These are phyloP conservation scores for Virgularia gustaviana DNA, from an alignment of 92 coral and sea anemone species.

Conservation along the genomic window DNA sequence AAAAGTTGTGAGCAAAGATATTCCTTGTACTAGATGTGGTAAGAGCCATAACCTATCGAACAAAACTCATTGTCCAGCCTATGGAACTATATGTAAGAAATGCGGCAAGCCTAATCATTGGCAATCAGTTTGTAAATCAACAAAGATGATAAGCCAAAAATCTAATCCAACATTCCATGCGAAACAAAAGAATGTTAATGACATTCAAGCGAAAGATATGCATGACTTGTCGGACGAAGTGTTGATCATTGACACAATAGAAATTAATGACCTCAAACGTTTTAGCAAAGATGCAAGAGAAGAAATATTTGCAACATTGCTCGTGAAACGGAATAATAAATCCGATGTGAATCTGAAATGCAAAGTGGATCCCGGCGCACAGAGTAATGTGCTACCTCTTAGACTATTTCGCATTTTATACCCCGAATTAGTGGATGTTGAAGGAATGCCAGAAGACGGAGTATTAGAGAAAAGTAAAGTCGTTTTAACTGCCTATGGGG, in stretches of 20 bases:
- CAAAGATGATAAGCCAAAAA: not conserved
- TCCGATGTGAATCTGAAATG: slow-evolving; percentile 22
- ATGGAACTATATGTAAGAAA: slow-evolving; percentile 23
- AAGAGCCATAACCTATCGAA: slow-evolving; percentile 3
- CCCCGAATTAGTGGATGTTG: slow-evolving; percentile 27
- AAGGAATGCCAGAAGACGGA: slow-evolving; percentile 41
- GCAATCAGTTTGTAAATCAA: slow-evolving; percentile 36
- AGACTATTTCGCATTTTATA: slow-evolving; percentile 32
- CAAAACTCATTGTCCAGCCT: slow-evolving; percentile 27
- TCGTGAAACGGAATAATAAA: too few species aligned
- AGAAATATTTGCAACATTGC: slow-evolving; percentile 23
- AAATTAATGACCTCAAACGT: not conserved
- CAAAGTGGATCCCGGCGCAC: slow-evolving; percentile 48
- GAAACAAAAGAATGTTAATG: not conserved
- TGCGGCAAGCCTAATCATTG: slow-evolving; percentile 36
- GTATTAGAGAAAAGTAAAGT: slow-evolving; percentile 34
- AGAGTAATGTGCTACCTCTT: slow-evolving; percentile 46
- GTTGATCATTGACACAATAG: slow-evolving; percentile 17
- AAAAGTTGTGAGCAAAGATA: too few species aligned
- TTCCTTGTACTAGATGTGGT: slow-evolving; percentile 1
- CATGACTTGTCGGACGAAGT: not conserved
- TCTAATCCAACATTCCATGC: slow-evolving; percentile 1
- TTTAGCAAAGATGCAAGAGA: not conserved
- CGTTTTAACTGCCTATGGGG: slow-evolving; percentile 39
- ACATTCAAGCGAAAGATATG: not conserved